Evolutionary conservation across 92 coral and sea anemone genomes (phyloP), one percentile per base, ranked within the genome.

Genomic region (Palythoa grandiflora): DNA sequence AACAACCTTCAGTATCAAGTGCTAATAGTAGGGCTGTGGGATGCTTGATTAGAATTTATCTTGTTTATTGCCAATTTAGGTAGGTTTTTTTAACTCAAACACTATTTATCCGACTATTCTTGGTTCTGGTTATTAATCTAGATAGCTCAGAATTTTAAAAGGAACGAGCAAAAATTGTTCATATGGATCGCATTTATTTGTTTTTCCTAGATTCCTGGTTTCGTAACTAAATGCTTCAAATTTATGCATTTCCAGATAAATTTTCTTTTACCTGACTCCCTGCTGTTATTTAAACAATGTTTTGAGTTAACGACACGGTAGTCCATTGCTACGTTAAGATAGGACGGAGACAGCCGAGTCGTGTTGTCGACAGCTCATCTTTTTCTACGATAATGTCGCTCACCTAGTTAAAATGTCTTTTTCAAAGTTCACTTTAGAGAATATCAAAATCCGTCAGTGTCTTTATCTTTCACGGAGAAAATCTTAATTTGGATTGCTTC

Each of bases 311-410:
- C 44, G 54, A 54, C 13, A 21, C 54, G 51, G 13, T 48, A 37
- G 55, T 70, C 83, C 55, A 70, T 78, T 14, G 83, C 55, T 17
- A 36, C 37, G 16, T 20, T 9, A 68, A 28, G 35, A 70, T 50
- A 63, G 16, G 28, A 28, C 17, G 17, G 50, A 35, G 1, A 19
- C 83, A 63, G 83, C 83, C 15, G 71, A 5, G 38, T 59, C 13
- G 17, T 78, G 13, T 57, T 3, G 70, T 78, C 50, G 83, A 78
- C 37, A 57, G 83, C 75, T 81, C 76, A 66, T 66, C 50, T 48
- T 44, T 81, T 65, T 81, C 44, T 21, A 79, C 66, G 86, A 3
- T 40, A 61, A 80, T 80, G 9, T 47, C 79, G 54, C 79, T 50
- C 65, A 48, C 60, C 12, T 12, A 7, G 65, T 20, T 21, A 28